Conservation (phyloP, 2,888 invertebrate genomes). For the Copidosoma aretas region DNA sequence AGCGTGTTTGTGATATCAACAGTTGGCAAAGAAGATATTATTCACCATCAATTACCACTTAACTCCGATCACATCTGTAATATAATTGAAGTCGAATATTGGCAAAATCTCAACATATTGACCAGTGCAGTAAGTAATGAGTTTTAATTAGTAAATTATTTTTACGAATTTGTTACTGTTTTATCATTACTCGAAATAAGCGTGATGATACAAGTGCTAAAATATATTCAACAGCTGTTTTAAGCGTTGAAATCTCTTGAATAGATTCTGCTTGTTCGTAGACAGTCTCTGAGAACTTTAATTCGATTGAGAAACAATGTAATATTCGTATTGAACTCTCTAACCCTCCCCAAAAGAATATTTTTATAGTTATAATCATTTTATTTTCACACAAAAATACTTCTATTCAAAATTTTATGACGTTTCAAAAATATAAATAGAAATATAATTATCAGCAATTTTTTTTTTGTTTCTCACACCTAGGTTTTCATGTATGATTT, state of each 20-base stretch:
- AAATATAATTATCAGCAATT: no score
- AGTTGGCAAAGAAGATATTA: conserved; percentile 11
- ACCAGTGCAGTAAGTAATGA: not conserved
- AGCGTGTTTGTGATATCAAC: not conserved
- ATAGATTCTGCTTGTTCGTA: conserved; percentile 20
- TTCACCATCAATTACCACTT: not conserved
- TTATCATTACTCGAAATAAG: not conserved
- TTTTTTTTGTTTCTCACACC: no score
- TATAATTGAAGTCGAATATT: not conserved
- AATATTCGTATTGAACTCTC: conserved; percentile 30
- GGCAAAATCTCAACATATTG: not conserved
- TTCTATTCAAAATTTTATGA: no score
- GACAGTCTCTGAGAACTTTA: conserved; percentile 18
- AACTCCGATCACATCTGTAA: not conserved
- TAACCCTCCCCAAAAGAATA: no score
- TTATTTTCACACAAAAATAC: no score
- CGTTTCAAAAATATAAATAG: no score
- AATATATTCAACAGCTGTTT: not conserved
- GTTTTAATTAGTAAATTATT: no score
- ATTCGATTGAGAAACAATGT: conserved; percentile 14
- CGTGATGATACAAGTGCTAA: not conserved
- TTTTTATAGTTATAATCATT: no score
- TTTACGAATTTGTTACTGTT: not conserved
- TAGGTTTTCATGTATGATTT: no score
- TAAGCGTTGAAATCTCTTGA: conserved; percentile 31